phyloP scores from a whole-genome alignment of 1,140 invertebrate species.

The Apis mellifera region Amel_HAv3.1 CM009934.2:7025501-7026000 shows the following conservation, averaged over 20 bases:
- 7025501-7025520: background rate
- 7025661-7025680: background rate
- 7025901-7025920: background rate
- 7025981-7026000: too few relatives aligned
- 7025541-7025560: background rate
- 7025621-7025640: background rate
- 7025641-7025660: background rate
- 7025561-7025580: background rate
- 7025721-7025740: slow-evolving; percentile 19
- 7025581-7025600: too few relatives aligned
- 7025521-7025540: background rate
- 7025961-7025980: too few relatives aligned
- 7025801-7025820: slow-evolving; percentile 36
- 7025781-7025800: slow-evolving; percentile 34
- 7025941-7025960: too few relatives aligned
- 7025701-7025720: slow-evolving; percentile 9
- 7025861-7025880: slow-evolving; percentile 35
- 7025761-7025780: slow-evolving; percentile 19
- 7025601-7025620: too few relatives aligned
- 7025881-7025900: background rate
- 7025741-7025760: background rate
- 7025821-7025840: slow-evolving; percentile 37
- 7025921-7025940: background rate
- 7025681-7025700: background rate
- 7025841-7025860: slow-evolving; percentile 24